phyloP scores from a whole-genome alignment of 2,113 vertebrate species.

The Gadus chalcogrammus region DNA sequence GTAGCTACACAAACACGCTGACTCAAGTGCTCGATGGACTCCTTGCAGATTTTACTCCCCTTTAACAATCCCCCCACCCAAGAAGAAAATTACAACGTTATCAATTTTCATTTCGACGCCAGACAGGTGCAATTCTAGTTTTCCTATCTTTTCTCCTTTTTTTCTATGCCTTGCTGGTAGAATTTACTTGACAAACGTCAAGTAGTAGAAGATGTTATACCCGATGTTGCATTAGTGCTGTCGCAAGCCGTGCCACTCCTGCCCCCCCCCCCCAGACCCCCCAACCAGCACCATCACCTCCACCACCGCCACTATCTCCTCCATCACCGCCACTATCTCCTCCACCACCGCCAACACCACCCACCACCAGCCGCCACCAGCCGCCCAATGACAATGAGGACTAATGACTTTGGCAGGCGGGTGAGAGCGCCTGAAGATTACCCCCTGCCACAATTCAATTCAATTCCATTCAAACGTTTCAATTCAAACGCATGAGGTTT shows the following conservation, averaged over 20 bases:
- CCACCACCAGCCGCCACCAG: too few species aligned
- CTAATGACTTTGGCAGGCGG: constrained; percentile 53
- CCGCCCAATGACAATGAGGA: constrained; percentile 58
- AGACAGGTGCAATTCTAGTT: background rate
- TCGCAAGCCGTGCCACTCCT: constrained; percentile 49
- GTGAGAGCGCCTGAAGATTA: constrained; percentile 58
- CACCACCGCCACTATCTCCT: too few species aligned
- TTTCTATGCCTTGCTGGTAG: constrained; percentile 20
- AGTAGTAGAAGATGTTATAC: constrained; percentile 41
- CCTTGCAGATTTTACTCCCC: constrained; percentile 20
- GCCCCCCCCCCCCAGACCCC: constrained; percentile 39
- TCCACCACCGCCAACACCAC: too few species aligned
- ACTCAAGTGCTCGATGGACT: constrained; percentile 9
- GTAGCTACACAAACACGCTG: constrained; percentile 32
- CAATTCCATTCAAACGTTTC: too few species aligned
- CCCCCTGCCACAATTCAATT: constrained; percentile 1
- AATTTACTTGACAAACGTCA: constrained; percentile 48
- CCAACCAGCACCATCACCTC: background rate
- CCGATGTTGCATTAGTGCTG: constrained; percentile 45
- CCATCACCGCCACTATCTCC: too few species aligned
- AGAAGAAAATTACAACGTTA: background rate
- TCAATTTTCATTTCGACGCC: constrained; percentile 23
- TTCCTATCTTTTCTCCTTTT: background rate
- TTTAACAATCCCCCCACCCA: background rate
- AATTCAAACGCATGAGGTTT: constrained; percentile 4